Base-by-base conservation (phyloP, 2,888 invertebrate species). In the Eilema griseolum region DNA sequence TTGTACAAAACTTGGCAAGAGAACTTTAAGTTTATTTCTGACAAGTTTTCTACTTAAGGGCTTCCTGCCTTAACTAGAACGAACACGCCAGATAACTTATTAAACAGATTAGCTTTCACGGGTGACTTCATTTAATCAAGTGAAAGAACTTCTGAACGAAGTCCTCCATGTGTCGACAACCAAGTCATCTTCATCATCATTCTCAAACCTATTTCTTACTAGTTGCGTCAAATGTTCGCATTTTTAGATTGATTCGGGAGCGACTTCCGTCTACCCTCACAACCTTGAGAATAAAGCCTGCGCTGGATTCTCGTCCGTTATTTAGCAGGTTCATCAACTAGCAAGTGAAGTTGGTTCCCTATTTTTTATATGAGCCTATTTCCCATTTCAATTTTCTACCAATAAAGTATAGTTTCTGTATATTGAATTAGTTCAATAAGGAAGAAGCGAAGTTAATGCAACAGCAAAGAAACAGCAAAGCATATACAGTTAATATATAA, bases 11-110 rank as follows among this genome's bases (percentile, higher is more conserved):
- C 73, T 77, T 83, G 37, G 41, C 10, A 61, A 3, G 10, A 61
- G 65, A 64, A 69, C 64, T 26, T 56, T 63, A 75, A 75, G 37
- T 77, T 76, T 70, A 71, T 73, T 69, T 60, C 46, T 26, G 26
- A 73, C 24, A 83, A 83, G 63, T 81, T 81, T 76, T 72, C 59
- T 70, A 69, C 71, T 75, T 72, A 74, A 76, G 72, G 52, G 24
- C 67, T 73, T 71, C 61, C 74, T 69, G 52, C 31, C 57, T 52
- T 7, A 46, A 62, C 70, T 56, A 61, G 62, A 26, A 24, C 60
- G 69, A 64, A 66, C 24, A 57, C 24, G 52, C 12, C 7, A 60
- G 69, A 73, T 78, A 64, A 70, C 68, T 72, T 75, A 64, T 2
- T 31, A 11, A 72, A 69, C 79, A 83, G 65, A 68, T 72, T 59